phyloP scores from a whole-genome alignment of 2,888 invertebrate genomes.

The Galeruca laticollis region DNA sequence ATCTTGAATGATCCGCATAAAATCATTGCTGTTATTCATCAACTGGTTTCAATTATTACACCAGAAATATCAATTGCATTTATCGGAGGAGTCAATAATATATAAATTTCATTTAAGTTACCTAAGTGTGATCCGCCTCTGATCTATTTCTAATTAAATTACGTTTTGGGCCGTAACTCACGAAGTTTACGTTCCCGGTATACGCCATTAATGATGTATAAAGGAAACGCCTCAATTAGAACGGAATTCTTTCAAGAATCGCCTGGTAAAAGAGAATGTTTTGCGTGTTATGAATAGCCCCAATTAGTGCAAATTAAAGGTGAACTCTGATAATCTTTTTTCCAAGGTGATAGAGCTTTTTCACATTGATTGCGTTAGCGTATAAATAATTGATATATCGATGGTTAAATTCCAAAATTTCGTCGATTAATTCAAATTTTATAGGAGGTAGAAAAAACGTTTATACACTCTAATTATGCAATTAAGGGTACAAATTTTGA shows the following conservation, averaged over 20 bases:
- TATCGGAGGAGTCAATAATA: too few species aligned
- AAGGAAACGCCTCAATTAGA: slow-evolving; percentile 38
- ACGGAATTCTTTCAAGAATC: slow-evolving; percentile 27
- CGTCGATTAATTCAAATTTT: too few species aligned
- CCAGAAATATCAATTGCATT: too few species aligned
- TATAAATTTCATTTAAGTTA: background rate
- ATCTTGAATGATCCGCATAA: too few species aligned
- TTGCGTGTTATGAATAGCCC: slow-evolving; percentile 31
- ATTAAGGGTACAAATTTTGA: too few species aligned
- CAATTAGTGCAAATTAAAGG: slow-evolving; percentile 31
- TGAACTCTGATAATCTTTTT: background rate
- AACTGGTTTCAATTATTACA: too few species aligned
- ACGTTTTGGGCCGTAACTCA: slow-evolving; percentile 30
- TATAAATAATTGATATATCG: slow-evolving; percentile 4
- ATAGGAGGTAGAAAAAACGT: too few species aligned
- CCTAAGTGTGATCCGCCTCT: background rate
- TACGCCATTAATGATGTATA: slow-evolving; percentile 36
- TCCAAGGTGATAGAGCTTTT: background rate
- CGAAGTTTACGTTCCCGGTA: slow-evolving; percentile 17
- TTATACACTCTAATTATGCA: too few species aligned
- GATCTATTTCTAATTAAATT: slow-evolving; percentile 36
- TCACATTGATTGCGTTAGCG: background rate
- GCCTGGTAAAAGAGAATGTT: slow-evolving; percentile 15
- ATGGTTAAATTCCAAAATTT: too few species aligned
- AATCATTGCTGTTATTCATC: too few species aligned